Evolutionary conservation across 2,888 invertebrate genomes (phyloP).

Genomic region (Epinotia ramella): DNA sequence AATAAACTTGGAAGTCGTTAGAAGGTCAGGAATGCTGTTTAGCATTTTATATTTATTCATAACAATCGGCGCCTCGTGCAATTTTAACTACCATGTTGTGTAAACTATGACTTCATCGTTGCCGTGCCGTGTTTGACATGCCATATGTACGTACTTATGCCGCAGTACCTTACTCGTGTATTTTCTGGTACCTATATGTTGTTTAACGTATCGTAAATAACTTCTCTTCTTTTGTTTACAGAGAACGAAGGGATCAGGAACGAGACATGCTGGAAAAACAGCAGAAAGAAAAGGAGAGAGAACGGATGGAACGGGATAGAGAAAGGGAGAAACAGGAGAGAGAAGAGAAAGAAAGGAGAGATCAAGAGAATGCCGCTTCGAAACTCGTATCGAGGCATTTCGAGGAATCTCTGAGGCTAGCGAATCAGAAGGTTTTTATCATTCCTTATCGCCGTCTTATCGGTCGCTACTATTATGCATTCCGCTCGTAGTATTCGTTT

Average conservation of each 20-base stretch:
- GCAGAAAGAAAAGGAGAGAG: constrained; percentile 88
- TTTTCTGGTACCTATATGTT: not conserved
- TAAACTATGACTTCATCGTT: constrained; percentile 36
- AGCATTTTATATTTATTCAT: constrained; percentile 26
- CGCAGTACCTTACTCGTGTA: constrained; percentile 9
- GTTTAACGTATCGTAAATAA: constrained; percentile 1
- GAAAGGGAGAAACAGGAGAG: constrained; percentile 85
- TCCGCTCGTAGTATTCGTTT: constrained; percentile 32
- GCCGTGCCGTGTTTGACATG: constrained; percentile 24
- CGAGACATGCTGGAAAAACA: constrained; percentile 88
- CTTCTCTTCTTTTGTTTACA: constrained; percentile 62
- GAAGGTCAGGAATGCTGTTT: constrained; percentile 21
- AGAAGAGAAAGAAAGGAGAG: constrained; percentile 86
- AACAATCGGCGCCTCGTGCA: constrained; percentile 21
- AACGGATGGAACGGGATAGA: constrained; percentile 87
- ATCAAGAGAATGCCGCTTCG: constrained; percentile 90
- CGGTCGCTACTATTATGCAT: constrained; percentile 22
- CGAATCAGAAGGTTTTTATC: constrained; percentile 89
- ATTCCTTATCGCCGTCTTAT: constrained; percentile 32
- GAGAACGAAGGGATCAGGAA: constrained; percentile 81
- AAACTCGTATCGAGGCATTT: constrained; percentile 95
- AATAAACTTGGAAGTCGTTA: constrained; percentile 15
- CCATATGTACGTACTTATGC: constrained; percentile 10
- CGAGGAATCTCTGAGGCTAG: constrained; percentile 93
- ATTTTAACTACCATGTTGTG: constrained; percentile 22